A percentile compares a stretch with the other conserved stretches of the same genome.
phyloP scores from a whole-genome alignment of 2,888 invertebrate species.

The Pelosia muscerda region DNA sequence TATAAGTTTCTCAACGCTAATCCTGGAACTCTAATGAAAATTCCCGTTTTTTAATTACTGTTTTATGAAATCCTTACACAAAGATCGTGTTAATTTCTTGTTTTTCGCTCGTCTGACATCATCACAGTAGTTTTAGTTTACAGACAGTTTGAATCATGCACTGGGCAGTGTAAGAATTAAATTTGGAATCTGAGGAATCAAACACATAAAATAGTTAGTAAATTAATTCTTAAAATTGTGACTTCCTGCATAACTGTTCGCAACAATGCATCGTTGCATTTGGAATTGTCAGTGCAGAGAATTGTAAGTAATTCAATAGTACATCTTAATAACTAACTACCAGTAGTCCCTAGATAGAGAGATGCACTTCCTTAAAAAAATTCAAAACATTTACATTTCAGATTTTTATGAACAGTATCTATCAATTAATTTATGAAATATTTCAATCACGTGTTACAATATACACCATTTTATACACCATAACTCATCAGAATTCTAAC shows the following conservation, averaged over 20 bases:
- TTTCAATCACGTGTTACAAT: conserved; percentile 6
- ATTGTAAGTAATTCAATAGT: conserved; percentile 60
- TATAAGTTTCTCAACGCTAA: conserved; percentile 43
- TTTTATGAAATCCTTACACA: conserved; percentile 60
- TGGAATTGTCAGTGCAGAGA: conserved; percentile 57
- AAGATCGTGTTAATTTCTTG: conserved; percentile 68
- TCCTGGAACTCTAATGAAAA: conserved; percentile 47
- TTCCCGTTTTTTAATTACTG: conserved; percentile 59
- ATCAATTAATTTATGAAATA: conserved; percentile 4
- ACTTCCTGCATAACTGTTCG: conserved; percentile 29
- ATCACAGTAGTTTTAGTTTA: conserved; percentile 64
- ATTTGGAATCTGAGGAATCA: conserved; percentile 50
- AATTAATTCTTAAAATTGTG: conserved; percentile 37
- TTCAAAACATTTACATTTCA: not conserved
- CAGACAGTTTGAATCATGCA: conserved; percentile 70
- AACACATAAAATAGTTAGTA: conserved; percentile 46
- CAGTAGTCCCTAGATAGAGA: conserved; percentile 40
- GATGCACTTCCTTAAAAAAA: conserved; percentile 32
- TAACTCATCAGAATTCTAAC: conserved; percentile 19
- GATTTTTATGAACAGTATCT: conserved; percentile 20
- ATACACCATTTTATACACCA: not conserved
- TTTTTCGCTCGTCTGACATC: conserved; percentile 72
- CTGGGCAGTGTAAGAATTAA: conserved; percentile 60
- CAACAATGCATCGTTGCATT: conserved; percentile 57
- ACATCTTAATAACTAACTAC: conserved; percentile 26